phyloP scores from a whole-genome alignment of 2,888 invertebrate species.

The Cylindroiulus punctatus region DNA sequence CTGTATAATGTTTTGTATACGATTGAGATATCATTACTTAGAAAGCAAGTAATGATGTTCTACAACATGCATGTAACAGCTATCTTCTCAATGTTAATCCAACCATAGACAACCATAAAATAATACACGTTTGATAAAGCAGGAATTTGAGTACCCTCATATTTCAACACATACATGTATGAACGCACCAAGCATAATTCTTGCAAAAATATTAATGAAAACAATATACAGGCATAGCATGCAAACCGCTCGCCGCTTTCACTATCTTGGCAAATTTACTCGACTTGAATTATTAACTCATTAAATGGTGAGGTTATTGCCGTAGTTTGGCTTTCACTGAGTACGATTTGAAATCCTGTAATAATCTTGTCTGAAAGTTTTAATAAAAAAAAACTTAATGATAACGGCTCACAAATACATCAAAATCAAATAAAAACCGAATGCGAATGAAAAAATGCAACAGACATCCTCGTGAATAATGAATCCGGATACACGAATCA shows the following conservation, averaged over 20 bases:
- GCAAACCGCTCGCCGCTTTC: background rate
- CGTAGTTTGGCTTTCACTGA: background rate
- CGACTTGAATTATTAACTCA: constrained; percentile 2
- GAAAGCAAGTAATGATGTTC: too few relatives aligned
- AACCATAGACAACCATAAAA: background rate
- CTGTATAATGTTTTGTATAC: too few relatives aligned
- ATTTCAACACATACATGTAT: background rate
- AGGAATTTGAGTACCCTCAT: background rate
- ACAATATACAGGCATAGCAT: background rate
- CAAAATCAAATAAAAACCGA: background rate
- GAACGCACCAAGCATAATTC: background rate
- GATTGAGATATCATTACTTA: too few relatives aligned
- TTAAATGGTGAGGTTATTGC: background rate
- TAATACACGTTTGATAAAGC: background rate
- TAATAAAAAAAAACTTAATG: background rate
- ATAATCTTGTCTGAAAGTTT: background rate
- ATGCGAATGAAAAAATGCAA: background rate
- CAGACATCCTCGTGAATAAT: too few relatives aligned
- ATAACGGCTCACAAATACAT: background rate
- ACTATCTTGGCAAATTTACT: background rate
- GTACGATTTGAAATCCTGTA: background rate
- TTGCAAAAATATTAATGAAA: background rate
- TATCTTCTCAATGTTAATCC: background rate
- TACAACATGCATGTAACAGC: too few relatives aligned
- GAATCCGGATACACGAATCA: background rate